Base-by-base conservation (phyloP, 2,797 vertebrate species). In the Coccyzus lansbergi region DNA sequence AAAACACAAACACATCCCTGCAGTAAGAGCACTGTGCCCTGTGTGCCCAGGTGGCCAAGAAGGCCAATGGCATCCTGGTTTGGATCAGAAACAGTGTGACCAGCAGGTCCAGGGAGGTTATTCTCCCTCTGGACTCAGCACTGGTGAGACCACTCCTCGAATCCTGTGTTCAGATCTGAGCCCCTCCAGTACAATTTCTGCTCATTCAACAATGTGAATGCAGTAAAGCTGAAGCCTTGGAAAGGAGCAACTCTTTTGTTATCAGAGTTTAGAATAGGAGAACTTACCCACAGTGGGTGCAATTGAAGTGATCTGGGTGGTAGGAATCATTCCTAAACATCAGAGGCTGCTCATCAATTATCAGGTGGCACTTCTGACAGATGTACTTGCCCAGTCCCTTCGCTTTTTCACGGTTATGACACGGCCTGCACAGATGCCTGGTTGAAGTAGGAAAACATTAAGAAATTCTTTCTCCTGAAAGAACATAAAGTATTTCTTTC, bases 261-360 rank as follows among this genome's bases (percentile, higher is more conserved):
- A 18, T 65, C 34, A 69, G 49, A 62, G 38, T 51, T 70, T 67
- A 77, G 28, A 52, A 74, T 20, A 62, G 2, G 44, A 55, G 22
- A 65, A 97, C 97, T 10, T 96, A 98, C 98, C 98, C 97, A 79
- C 98, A 98, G 92, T 98, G 97, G 55, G 97, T 97, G 86, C 98
- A 98, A 95, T 81, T 98, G 96, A 98, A 98, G 93, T 98, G 98
- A 93, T 98, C 98, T 0, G 97, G 95, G 86, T 98, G 98, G 87
- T 98, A 98, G 42, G 98, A 97, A 18, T 98, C 98, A 7, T 95
- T 98, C 88, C 87, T 96, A 79, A 98, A 98, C 97, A 98, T 97
- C 84, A 98, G 96, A 56, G 98, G 97, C 89, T 97, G 97, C 75
- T 98, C 98, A 16, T 98, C 98, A 13, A 98, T 98, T 78, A 98